Evolutionary conservation across 2,113 vertebrate species (phyloP).

Genomic region (Hystrix brachyura): DNA sequence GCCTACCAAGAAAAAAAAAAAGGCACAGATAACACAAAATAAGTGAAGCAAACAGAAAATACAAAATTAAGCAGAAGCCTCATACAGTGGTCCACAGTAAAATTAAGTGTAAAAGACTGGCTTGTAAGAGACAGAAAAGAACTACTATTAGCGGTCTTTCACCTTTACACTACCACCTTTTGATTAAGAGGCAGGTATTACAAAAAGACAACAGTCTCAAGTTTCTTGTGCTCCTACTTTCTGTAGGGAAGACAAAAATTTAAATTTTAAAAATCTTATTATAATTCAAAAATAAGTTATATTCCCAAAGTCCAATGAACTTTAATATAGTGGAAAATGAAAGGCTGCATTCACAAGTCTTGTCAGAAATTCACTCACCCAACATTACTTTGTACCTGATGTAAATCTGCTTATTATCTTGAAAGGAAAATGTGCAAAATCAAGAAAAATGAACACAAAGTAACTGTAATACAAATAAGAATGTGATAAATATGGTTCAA

Average conservation of each 20-base stretch:
- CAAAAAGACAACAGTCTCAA: background rate
- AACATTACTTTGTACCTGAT: slow-evolving; percentile 1
- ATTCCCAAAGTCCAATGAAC: slow-evolving; percentile 14
- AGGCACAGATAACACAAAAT: background rate
- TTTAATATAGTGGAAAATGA: background rate
- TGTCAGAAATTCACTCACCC: background rate
- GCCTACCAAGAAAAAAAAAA: background rate
- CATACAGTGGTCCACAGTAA: background rate
- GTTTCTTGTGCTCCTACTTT: background rate
- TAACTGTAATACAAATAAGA: slow-evolving; percentile 6
- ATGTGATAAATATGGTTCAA: background rate
- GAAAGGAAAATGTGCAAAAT: slow-evolving; percentile 32
- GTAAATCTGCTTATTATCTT: slow-evolving; percentile 27
- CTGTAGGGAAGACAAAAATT: background rate
- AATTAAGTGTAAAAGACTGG: background rate
- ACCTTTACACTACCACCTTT: background rate
- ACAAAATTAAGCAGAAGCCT: background rate
- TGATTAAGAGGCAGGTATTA: background rate
- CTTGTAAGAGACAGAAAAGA: background rate
- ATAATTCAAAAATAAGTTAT: background rate
- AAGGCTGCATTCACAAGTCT: background rate
- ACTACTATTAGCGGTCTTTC: background rate
- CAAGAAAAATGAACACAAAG: background rate
- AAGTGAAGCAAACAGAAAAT: background rate
- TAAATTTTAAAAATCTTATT: slow-evolving; percentile 6